Evolutionary conservation across 2,113 vertebrate genomes (phyloP).

Genomic region (Fukomys damarensis): DNA sequence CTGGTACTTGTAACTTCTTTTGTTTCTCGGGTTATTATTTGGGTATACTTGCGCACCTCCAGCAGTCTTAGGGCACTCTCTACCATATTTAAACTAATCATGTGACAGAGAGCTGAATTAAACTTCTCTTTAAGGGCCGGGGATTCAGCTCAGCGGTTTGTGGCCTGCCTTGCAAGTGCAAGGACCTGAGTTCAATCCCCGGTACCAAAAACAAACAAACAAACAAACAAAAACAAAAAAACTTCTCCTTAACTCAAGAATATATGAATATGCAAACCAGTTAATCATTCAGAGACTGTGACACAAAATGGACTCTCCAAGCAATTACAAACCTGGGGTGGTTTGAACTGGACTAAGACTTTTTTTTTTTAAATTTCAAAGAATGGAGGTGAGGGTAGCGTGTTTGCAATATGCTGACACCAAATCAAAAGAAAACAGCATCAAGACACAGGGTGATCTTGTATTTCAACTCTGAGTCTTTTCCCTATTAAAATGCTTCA

Average conservation of each 20-base stretch:
- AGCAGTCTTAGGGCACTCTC: not conserved
- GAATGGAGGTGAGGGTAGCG: not conserved
- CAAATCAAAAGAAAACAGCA: not conserved
- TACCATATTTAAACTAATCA: not conserved
- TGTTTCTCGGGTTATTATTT: not conserved
- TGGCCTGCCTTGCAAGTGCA: no score
- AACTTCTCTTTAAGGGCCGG: not conserved
- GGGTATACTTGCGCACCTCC: not conserved
- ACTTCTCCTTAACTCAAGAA: not conserved
- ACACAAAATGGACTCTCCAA: not conserved
- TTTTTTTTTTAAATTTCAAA: not conserved
- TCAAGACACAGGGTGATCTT: not conserved
- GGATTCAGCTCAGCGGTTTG: no score
- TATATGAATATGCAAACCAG: not conserved
- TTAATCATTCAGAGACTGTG: not conserved
- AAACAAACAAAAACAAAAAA: no score
- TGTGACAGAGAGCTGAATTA: not conserved
- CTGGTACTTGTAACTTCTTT: not conserved
- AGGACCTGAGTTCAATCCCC: no score
- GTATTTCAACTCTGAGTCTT: not conserved
- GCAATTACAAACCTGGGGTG: not conserved
- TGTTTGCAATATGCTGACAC: not conserved
- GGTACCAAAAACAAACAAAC: no score
- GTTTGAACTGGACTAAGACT: not conserved
- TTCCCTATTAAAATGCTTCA: not conserved